Base-by-base conservation (phyloP, 2,797 vertebrate genomes). In the Atherinosoma microstoma region DNA sequence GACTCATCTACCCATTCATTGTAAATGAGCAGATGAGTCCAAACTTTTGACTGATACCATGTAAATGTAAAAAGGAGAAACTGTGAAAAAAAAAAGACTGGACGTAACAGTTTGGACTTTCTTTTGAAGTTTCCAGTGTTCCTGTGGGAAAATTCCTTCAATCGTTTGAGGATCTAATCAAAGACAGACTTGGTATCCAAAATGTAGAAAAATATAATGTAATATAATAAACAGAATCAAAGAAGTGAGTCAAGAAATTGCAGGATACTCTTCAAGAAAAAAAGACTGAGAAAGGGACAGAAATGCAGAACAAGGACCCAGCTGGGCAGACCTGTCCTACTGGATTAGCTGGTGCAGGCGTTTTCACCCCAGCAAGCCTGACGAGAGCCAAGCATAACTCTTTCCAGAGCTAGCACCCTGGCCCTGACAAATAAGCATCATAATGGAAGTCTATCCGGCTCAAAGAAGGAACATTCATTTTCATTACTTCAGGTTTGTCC, bases 381-480 rank as follows among this genome's bases (percentile, higher is more conserved):
- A 32, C 66, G 67, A 83, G 64, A 80, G 67, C 73, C 72, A 70
- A 80, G 77, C 59, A 64, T 82, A 79, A 86, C 59, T 34, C 9
- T 49, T 70, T 29, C 71, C 12, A 4, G 49, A 76, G 64, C 69
- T 82, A 78, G 81, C 63, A 35, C 71, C 64, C 62, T 57, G 63
- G 78, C 66, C 83, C 65, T 60, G 27, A 77, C 82, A 83, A 83
- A 84, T 84, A 76, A 75, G 85, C 62, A 72, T 89, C 79, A 87
- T 87, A 84, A 88, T 88, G 80, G 68, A 89, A 84, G 83, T 78
- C 63, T 73, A 83, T 88, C 38, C 38, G 70, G 24, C 76, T 89
- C 79, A 72, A 81, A 83, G 75, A 79, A 83, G 82, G 70, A 71
- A 70, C 65, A 91, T 91, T 92, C 36, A 79, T 91, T 91, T 90